Percentiles rank a stretch among this genome's conserved stretches.
Evolutionary conservation across 2,113 vertebrate genomes (phyloP).

Genomic region (Semnornis frantzii): DNA sequence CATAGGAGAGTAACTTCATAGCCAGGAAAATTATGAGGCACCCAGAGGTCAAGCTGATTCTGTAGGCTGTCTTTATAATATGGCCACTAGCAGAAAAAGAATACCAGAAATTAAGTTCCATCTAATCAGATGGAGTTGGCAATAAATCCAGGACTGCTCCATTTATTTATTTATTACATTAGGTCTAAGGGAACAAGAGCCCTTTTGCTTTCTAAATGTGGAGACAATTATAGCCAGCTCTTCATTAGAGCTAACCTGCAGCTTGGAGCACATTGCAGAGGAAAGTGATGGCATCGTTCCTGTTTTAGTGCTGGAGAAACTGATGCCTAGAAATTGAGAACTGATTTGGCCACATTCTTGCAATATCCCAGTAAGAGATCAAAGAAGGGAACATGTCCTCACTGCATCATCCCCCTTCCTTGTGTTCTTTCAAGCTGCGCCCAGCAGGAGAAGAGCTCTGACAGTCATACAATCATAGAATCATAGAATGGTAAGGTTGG

Average conservation of each 20-base stretch:
- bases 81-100: constrained; percentile 21
- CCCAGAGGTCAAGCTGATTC: constrained; percentile 43
- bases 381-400: not conserved
- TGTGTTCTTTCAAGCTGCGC: fast-evolving
- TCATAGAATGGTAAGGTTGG: no score
- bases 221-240: constrained; percentile 21
- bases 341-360: not conserved
- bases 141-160: not conserved
- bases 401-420: not conserved
- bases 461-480: not conserved
- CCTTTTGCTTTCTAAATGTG: constrained; percentile 51
- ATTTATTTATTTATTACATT: constrained; percentile 59
- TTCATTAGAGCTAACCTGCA: constrained; percentile 37
- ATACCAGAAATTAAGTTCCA: constrained; percentile 13
- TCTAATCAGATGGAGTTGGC: constrained; percentile 46
- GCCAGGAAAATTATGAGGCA: constrained; percentile 20
- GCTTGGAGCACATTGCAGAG: not conserved
- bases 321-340: not conserved
- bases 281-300: not conserved
- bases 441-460: not conserved
- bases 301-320: not conserved
- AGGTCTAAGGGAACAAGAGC: constrained; percentile 36
- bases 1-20: constrained; percentile 5
- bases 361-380: not conserved
- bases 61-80: constrained; percentile 20